A percentile compares a stretch with the other conserved stretches of the same genome.
These are phyloP conservation scores for Cassiopea andromeda DNA, from an alignment of 30 jellyfish, hydroid and myxozoan genomes.

Conservation along the genomic window DNA sequence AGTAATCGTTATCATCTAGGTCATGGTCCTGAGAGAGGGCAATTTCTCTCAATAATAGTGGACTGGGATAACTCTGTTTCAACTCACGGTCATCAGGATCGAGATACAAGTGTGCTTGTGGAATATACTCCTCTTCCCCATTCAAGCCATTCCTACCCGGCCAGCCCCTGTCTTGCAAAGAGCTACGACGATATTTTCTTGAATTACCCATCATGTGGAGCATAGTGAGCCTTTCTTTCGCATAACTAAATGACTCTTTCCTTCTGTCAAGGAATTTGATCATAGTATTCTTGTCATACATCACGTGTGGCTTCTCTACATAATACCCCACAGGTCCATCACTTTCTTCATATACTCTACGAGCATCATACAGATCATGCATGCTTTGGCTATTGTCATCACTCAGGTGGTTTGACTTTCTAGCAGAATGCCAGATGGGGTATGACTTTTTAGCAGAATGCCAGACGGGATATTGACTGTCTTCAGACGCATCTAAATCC, in stretches of 20 bases:
- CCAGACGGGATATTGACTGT: background rate
- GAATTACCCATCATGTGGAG: background rate
- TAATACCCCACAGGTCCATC: background rate
- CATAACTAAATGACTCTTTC: background rate
- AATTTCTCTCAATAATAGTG: background rate
- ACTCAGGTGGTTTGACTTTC: background rate
- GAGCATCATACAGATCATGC: background rate
- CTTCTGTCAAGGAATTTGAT: background rate
- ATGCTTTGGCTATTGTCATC: background rate
- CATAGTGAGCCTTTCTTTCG: background rate
- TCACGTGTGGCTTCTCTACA: too few species aligned
- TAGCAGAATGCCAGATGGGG: background rate
- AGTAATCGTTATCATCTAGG: background rate
- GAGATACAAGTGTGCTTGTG: background rate
- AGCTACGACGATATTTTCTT: background rate
- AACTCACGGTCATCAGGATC: background rate
- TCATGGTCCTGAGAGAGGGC: background rate
- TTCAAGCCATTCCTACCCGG: background rate
- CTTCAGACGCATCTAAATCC: background rate
- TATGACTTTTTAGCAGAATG: too few species aligned
- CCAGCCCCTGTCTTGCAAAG: background rate
- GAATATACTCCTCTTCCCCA: background rate
- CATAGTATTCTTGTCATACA: background rate
- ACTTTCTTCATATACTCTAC: background rate
- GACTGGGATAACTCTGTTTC: background rate